Base-by-base conservation (phyloP, 2,797 vertebrate genomes). In the Enteromius argenteus region DNA sequence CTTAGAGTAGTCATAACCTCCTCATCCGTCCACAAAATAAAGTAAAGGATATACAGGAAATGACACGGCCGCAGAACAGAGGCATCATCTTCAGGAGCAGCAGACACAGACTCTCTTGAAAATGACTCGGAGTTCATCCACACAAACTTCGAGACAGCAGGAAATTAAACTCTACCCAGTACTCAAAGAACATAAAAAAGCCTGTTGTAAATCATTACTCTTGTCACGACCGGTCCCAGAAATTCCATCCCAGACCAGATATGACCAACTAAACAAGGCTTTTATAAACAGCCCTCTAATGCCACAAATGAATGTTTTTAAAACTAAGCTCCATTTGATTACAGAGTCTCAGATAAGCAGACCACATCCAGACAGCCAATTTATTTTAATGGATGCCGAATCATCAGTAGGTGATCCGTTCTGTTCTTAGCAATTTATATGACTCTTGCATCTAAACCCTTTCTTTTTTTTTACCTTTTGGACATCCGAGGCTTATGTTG, bases 281-380 rank as follows among this genome's bases (percentile, higher is more conserved):
- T 53, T 62, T n/a, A 3, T 62, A 71, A 58, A 51, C 46, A 51
- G 58, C 35, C 49, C 80, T 68, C 6, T 13, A 75, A 35, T 85
- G 78, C 72, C 66, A 81, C 77, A 69, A 74, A 32, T 76, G 44
- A 56, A 68, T 32, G 44, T 56, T 81, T 75, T 64, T 75, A 58
- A 88, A 53, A 39, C 71, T 62, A 74, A 72, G 53, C 82, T 67
- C 35, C n/a, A 75, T 84, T 88, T 64, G 72, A 81, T 86, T 81
- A 85, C 81, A 44, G 74, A 68, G 66, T 81, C 80, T 56, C n/a
- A 83, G 80, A 88, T 86, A 86, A 88, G 72, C 72, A 74, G 46
- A 32, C 60, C 67, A 69, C 35, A 84, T 75, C 60, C 32, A 68
- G n/a, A 64, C 73, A 60, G 71, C 37, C 74, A 81, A 72, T 81